phyloP scores from a whole-genome alignment of 2,797 vertebrate species.

The Mormyrops boulengeri region DNA sequence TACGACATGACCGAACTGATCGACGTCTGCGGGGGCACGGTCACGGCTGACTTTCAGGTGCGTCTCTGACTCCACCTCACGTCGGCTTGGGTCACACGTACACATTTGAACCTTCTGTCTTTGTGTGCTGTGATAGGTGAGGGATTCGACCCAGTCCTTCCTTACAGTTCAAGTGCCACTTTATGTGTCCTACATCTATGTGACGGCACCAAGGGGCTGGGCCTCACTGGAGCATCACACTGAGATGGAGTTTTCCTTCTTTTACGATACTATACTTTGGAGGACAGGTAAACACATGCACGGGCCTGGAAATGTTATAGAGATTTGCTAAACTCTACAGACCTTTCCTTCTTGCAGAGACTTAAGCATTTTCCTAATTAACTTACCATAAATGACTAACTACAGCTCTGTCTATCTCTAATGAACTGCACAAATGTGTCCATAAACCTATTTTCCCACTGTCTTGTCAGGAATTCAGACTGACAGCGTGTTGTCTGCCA shows the following conservation, averaged over 20 bases:
- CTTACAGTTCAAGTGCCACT: slow-evolving; percentile 91
- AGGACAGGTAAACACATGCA: slow-evolving; percentile 73
- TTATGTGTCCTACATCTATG: slow-evolving; percentile 93
- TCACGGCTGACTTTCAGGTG: slow-evolving; percentile 96
- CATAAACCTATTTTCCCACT: background rate
- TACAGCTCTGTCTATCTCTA: background rate
- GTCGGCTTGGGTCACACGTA: background rate
- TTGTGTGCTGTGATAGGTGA: slow-evolving; percentile 64
- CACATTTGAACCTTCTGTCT: background rate
- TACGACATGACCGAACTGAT: slow-evolving; percentile 98
- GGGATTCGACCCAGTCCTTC: slow-evolving; percentile 96
- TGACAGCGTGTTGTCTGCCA: slow-evolving; percentile 88
- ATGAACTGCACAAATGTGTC: background rate
- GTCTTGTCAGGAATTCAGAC: slow-evolving; percentile 84
- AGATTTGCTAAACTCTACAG: background rate
- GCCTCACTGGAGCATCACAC: slow-evolving; percentile 97
- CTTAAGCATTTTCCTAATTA: background rate
- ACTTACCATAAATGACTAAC: background rate
- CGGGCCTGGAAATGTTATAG: background rate
- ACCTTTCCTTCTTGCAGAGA: background rate
- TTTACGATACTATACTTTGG: slow-evolving; percentile 96
- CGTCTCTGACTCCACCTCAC: background rate
- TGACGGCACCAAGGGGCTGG: slow-evolving; percentile 90
- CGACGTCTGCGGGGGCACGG: slow-evolving; percentile 88
- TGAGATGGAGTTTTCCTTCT: slow-evolving; percentile 98